A percentile compares a stretch with the other conserved stretches of the same genome.
Evolutionary conservation across 2,888 invertebrate species (phyloP).

Genomic region (Chironomus tentans): DNA sequence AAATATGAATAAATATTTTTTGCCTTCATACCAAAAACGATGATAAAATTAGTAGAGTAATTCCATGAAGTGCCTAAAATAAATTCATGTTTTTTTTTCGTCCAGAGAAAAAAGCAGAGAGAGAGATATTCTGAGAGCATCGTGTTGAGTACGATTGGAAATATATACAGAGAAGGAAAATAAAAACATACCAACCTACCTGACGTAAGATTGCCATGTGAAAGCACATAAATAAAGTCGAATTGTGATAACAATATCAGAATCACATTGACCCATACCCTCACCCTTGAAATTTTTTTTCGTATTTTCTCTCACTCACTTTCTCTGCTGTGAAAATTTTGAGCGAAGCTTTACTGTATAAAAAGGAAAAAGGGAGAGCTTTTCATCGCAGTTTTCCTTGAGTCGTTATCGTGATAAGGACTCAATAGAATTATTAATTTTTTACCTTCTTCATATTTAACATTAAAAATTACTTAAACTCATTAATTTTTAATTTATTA

Average conservation of each 20-base stretch:
- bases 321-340: neutral
- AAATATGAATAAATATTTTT: too few relatives aligned
- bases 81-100: neutral
- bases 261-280: slow-evolving; percentile 13
- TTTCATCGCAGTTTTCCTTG: slow-evolving; percentile 22
- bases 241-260: neutral
- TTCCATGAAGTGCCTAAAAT: neutral
- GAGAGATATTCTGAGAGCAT: neutral
- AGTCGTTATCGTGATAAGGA: neutral
- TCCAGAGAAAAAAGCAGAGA: neutral
- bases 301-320: neutral
- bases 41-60: neutral
- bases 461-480: neutral
- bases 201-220: slow-evolving; percentile 19
- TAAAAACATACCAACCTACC: slow-evolving; percentile 14
- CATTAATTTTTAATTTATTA: neutral
- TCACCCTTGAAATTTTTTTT: slow-evolving; percentile 14
- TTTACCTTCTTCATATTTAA: neutral
- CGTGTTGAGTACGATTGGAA: neutral
- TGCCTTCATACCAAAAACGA: too few relatives aligned
- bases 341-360: slow-evolving; percentile 7
- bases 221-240: slow-evolving; percentile 17
- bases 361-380: slow-evolving; percentile 11
- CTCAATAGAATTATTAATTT: neutral
- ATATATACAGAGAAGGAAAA: neutral